Conservation (phyloP, 64 coral and sea anemone genomes). For the Orbicella faveolata region DNA sequence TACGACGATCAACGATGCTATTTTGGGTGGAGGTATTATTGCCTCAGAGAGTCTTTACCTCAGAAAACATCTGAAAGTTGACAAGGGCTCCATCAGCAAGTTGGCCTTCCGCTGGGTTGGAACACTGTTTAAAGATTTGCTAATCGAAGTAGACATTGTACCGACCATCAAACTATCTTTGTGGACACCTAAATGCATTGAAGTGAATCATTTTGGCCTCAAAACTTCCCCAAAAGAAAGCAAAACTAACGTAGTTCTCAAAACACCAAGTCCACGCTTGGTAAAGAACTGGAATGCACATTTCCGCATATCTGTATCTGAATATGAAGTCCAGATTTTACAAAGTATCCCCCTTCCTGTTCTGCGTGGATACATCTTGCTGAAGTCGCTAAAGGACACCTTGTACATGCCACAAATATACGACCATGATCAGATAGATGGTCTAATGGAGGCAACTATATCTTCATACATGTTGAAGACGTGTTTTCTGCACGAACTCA, state of each 20-base stretch:
- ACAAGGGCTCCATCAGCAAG: constrained; percentile 67
- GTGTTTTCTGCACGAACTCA: constrained; percentile 65
- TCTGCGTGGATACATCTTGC: constrained; percentile 62
- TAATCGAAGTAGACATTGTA: constrained; percentile 74
- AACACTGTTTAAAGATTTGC: constrained; percentile 66
- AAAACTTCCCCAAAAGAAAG: constrained; percentile 55
- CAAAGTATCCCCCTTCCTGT: constrained; percentile 53
- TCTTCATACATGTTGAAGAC: constrained; percentile 69
- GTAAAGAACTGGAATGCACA: constrained; percentile 66
- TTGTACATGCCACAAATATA: constrained; percentile 73
- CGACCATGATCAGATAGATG: constrained; percentile 56
- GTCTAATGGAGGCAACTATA: constrained; percentile 62
- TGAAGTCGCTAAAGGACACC: constrained; percentile 62
- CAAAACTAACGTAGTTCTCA: constrained; percentile 59
- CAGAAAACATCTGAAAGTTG: constrained; percentile 70
- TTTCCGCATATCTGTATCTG: constrained; percentile 61
- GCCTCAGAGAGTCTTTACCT: constrained; percentile 59
- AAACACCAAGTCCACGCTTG: constrained; percentile 64
- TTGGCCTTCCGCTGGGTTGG: constrained; percentile 69
- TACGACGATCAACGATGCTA: constrained; percentile 61
- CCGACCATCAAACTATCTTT: constrained; percentile 61
- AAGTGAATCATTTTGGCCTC: constrained; percentile 57
- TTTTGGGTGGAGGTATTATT: constrained; percentile 61
- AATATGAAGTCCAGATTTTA: constrained; percentile 55
- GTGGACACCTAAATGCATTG: constrained; percentile 65